A percentile compares a stretch with the other conserved stretches of the same genome.
Conservation (phyloP, 1,140 invertebrate genomes). For the Andrena cerasifolii region DNA sequence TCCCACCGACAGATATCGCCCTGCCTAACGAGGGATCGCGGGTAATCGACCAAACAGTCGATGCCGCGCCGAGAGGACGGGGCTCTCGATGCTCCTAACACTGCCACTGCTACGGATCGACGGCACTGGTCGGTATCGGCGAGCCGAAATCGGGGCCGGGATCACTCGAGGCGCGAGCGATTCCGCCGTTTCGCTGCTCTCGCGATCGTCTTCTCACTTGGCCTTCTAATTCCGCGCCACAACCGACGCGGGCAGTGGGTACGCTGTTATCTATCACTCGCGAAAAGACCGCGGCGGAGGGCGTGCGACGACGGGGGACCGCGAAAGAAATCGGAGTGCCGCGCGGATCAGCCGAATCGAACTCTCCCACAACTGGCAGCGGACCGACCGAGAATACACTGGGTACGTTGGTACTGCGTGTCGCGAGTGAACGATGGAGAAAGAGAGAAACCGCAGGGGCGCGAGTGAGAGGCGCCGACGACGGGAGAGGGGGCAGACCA, state of each 20-base stretch:
- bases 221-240: no score
- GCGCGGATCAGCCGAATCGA: constrained; percentile 48
- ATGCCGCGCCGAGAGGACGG: constrained; percentile 4
- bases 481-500: constrained; percentile 72
- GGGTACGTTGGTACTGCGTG: constrained; percentile 58
- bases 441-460: background rate
- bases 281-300: no score
- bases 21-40: background rate
- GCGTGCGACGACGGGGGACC: no score
- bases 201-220: no score
- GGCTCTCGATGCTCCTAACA: constrained; percentile 30
- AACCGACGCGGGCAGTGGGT: no score
- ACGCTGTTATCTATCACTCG: no score
- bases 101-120: constrained; percentile 20
- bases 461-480: constrained; percentile 37
- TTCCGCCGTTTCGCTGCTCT: no score
- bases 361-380: constrained; percentile 57
- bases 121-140: background rate
- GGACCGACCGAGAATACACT: constrained; percentile 62
- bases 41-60: background rate
- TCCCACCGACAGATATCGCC: constrained; percentile 31
- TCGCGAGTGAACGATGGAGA: constrained; percentile 40
- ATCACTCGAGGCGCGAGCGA: background rate
- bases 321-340: constrained; percentile 12
- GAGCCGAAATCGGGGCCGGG: background rate